Evolutionary conservation across 2,888 invertebrate species (phyloP).

Genomic region (Julus scanicus): DNA sequence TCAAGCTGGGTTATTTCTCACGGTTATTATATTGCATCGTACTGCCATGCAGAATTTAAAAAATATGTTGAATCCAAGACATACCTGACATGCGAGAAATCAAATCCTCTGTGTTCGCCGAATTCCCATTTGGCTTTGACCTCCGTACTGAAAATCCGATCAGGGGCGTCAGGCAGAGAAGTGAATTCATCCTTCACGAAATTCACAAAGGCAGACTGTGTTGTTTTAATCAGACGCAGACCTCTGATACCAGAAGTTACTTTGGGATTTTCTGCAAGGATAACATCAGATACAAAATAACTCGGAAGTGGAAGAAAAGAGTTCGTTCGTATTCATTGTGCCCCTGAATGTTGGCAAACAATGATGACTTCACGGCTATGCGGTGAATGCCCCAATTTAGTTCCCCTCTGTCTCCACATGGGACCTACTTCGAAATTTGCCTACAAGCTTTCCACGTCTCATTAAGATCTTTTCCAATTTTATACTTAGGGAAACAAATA

Average conservation of each 20-base stretch:
- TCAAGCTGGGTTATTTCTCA: neutral
- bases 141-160: constrained; percentile 81
- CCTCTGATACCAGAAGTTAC: constrained; percentile 78
- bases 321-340: too few species aligned
- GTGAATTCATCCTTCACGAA: constrained; percentile 83
- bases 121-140: constrained; percentile 82
- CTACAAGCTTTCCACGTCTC: too few species aligned
- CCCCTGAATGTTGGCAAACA: neutral
- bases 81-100: constrained; percentile 72
- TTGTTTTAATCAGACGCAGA: constrained; percentile 80
- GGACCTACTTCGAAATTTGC: too few species aligned
- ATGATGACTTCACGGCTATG: neutral
- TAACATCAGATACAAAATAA: neutral
- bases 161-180: constrained; percentile 78
- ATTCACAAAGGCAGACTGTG: constrained; percentile 82
- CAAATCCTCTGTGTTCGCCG: constrained; percentile 75
- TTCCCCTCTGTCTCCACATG: too few species aligned
- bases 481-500: too few species aligned
- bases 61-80: constrained; percentile 25
- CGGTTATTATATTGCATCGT: neutral
- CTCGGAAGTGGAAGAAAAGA: neutral
- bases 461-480: too few species aligned
- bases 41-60: neutral
- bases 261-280: constrained; percentile 68
- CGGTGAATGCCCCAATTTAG: neutral